Percentiles rank a stretch among this genome's conserved stretches.
Evolutionary conservation across 1,140 invertebrate genomes (phyloP).

Genomic region (Pentalonia nigronervosa): DNA sequence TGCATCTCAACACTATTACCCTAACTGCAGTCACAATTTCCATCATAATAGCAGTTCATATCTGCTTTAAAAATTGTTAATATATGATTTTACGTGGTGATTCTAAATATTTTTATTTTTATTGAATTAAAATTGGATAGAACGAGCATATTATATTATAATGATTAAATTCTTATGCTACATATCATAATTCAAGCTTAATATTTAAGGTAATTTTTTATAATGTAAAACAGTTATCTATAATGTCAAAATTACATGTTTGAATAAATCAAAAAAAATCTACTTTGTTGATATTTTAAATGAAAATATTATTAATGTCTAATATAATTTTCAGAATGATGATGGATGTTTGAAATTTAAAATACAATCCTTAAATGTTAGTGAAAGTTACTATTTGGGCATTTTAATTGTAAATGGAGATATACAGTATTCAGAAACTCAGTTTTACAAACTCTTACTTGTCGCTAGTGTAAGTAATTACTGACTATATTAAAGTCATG

Average conservation of each 20-base stretch:
- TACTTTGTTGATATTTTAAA: background rate
- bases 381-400: constrained; percentile 71
- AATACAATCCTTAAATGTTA: constrained; percentile 71
- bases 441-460: constrained; percentile 77
- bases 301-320: background rate
- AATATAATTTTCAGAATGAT: constrained; percentile 69
- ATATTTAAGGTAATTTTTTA: background rate
- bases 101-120: background rate
- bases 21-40: background rate
- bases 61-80: background rate
- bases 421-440: constrained; percentile 76
- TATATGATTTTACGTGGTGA: background rate
- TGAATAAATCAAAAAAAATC: background rate
- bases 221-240: background rate
- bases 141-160: background rate
- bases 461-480: constrained; percentile 72
- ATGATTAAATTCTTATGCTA: background rate
- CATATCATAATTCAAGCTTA: background rate
- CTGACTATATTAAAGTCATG: background rate
- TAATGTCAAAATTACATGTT: background rate
- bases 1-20: background rate
- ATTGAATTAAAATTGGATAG: background rate
- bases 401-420: constrained; percentile 72
- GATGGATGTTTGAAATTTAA: constrained; percentile 77
- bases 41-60: background rate